These are phyloP conservation scores for Agonum fuliginosum DNA, from an alignment of 2,888 invertebrate species.

Conservation along the genomic window DNA sequence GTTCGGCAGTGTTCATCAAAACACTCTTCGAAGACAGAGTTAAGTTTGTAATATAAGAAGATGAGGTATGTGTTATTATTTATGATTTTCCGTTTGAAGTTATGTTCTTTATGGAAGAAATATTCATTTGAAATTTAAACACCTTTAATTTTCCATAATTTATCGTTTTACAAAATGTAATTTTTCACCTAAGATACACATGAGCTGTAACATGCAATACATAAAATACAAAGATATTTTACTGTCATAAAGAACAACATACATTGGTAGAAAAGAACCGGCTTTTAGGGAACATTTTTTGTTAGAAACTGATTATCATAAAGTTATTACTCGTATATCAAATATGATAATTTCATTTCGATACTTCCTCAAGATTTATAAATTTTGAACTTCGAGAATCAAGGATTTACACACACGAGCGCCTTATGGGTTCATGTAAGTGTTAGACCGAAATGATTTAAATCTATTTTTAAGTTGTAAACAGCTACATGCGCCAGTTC, in stretches of 20 bases:
- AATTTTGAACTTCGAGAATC: background rate
- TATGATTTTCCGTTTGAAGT: background rate
- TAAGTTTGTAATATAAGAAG: too few relatives aligned
- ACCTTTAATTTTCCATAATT: conserved; percentile 40
- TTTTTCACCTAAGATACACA: conserved; percentile 7
- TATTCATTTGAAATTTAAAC: conserved; percentile 32
- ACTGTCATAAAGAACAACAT: conserved; percentile 42
- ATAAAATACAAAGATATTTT: conserved; percentile 46
- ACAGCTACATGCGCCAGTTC: background rate
- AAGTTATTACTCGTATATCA: conserved; percentile 46
- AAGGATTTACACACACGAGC: background rate
- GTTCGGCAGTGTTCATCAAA: too few relatives aligned
- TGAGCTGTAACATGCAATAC: conserved; percentile 39
- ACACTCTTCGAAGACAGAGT: too few relatives aligned
- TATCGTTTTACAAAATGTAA: conserved; percentile 41
- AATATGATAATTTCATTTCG: conserved; percentile 47
- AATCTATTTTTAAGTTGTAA: too few relatives aligned
- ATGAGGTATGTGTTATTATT: background rate
- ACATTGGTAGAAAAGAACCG: conserved; percentile 26
- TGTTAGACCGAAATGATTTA: background rate
- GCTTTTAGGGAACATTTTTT: conserved; percentile 42
- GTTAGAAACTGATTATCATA: conserved; percentile 48
- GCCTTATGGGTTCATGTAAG: background rate
- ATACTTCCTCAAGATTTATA: conserved; percentile 29
- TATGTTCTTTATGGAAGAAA: background rate